phyloP scores from a whole-genome alignment of 2,113 vertebrate species.

The Galemys pyrenaicus region DNA sequence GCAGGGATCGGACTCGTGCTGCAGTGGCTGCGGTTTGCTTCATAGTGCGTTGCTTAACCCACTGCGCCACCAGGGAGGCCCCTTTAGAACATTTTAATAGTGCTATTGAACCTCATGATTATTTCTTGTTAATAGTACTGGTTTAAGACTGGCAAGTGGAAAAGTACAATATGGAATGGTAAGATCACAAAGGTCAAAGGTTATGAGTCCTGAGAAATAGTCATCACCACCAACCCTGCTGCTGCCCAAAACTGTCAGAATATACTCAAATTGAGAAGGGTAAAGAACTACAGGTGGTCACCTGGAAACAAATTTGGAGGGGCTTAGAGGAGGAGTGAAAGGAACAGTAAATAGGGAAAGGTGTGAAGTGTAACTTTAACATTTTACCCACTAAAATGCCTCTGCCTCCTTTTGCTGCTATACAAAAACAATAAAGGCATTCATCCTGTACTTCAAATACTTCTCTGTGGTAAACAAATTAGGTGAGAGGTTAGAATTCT shows the following conservation, averaged over 20 bases:
- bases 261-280: neutral
- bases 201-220: neutral
- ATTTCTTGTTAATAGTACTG: neutral
- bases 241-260: too few relatives aligned
- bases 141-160: neutral
- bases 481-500: conserved; percentile 50
- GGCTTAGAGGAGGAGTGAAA: neutral
- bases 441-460: neutral
- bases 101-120: neutral
- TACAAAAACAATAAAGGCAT: neutral
- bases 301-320: neutral
- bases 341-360: neutral
- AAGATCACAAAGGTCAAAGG: neutral
- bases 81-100: neutral
- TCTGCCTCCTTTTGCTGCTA: neutral
- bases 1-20: too few relatives aligned
- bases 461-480: neutral
- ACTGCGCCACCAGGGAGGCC: too few relatives aligned
- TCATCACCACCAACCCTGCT: neutral
- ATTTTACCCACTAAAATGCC: neutral
- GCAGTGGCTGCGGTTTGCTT: too few relatives aligned
- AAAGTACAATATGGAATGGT: neutral
- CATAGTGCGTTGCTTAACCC: too few relatives aligned
- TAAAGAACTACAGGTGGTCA: neutral
- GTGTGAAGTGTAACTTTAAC: neutral